These are phyloP conservation scores for Heteromormyrus szaboi DNA, from an alignment of 2,797 vertebrate genomes.

Conservation along the genomic window DNA sequence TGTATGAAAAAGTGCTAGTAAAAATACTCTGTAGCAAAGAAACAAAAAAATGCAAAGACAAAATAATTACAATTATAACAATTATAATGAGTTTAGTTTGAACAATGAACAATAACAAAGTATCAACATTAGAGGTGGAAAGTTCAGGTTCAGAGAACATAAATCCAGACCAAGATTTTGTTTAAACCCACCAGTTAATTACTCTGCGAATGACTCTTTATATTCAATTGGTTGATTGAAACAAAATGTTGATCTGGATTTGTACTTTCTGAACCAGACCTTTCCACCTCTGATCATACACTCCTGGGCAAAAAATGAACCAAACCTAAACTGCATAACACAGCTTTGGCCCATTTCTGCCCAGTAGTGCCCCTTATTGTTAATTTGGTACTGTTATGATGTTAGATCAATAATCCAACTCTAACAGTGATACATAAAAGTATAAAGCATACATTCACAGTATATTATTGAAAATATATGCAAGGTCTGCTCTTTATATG, in stretches of 20 bases:
- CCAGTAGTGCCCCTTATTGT: neutral
- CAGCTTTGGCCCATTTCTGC: neutral
- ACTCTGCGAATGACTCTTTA: neutral
- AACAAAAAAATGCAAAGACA: neutral
- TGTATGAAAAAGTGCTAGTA: conserved; percentile 1
- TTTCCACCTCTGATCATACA: neutral
- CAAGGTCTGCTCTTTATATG: neutral
- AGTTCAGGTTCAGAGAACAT: neutral
- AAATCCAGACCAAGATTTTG: neutral
- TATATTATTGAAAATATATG: neutral
- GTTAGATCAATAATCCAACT: neutral
- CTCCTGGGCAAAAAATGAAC: neutral
- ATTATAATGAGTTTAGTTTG: neutral
- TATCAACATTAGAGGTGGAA: neutral
- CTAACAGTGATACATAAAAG: neutral
- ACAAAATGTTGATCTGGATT: neutral
- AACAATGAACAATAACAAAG: neutral
- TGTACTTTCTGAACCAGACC: neutral
- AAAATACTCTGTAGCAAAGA: neutral
- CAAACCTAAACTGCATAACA: neutral
- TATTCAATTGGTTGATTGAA: neutral
- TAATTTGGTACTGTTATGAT: neutral
- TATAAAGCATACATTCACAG: neutral
- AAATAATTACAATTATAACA: neutral
- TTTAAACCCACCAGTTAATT: neutral